phyloP scores from a whole-genome alignment of 2,888 invertebrate genomes.

The Itoplectis maculator region DNA sequence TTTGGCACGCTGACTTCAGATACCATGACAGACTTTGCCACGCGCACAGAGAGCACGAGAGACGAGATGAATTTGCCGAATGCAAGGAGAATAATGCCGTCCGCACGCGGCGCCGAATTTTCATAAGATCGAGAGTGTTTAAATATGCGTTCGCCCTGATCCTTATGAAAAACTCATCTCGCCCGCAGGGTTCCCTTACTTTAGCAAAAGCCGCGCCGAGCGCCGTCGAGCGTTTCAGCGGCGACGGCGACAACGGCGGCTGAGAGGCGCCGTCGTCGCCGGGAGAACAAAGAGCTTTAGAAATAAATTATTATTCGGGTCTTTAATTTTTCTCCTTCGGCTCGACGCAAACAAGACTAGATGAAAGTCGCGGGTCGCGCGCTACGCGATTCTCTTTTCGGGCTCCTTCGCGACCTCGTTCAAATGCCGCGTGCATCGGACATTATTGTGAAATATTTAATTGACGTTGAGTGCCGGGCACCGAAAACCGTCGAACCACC shows the following conservation, averaged over 20 bases:
- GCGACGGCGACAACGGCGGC: too few relatives aligned
- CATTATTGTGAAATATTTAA: constrained; percentile 45
- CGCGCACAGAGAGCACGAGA: not conserved
- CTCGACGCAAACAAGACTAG: constrained; percentile 33
- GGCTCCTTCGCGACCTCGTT: not conserved
- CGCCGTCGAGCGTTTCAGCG: constrained; percentile 7
- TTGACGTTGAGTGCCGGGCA: constrained; percentile 16
- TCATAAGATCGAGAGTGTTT: constrained; percentile 57
- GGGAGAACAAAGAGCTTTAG: constrained; percentile 53
- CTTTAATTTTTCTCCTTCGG: constrained; percentile 33
- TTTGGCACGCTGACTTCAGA: not conserved
- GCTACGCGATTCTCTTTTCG: constrained; percentile 42
- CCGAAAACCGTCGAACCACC: constrained; percentile 26
- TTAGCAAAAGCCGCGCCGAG: not conserved
- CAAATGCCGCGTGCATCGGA: not conserved
- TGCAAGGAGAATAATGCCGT: constrained; percentile 57
- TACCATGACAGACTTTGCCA: not conserved
- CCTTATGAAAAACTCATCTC: constrained; percentile 60
- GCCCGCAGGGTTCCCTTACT: not conserved
- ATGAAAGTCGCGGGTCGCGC: constrained; percentile 14
- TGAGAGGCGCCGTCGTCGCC: constrained; percentile 34
- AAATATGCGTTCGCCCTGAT: constrained; percentile 60
- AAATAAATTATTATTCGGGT: constrained; percentile 59
- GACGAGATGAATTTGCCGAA: constrained; percentile 51
- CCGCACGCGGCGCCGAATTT: constrained; percentile 55